A percentile compares a stretch with the other conserved stretches of the same genome.
phyloP scores from a whole-genome alignment of 2,797 vertebrate species.

The Falco rusticolus region DNA sequence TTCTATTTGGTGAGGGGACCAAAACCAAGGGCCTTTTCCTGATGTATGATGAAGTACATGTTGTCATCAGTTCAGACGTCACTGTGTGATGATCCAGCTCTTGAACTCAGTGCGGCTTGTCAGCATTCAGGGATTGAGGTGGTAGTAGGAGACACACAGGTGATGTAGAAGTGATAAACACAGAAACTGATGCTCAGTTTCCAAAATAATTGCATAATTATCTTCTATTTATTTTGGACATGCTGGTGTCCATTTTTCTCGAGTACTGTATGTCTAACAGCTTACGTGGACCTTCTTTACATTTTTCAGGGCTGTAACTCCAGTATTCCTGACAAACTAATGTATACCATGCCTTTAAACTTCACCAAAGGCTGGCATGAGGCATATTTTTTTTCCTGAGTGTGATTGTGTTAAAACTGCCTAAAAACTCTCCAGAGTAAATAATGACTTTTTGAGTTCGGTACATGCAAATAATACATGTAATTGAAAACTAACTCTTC shows the following conservation, averaged over 20 bases:
- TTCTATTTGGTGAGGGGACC: background rate
- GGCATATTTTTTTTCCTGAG: background rate
- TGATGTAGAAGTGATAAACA: background rate
- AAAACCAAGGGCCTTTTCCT: background rate
- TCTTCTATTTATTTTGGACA: background rate
- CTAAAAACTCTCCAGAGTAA: background rate
- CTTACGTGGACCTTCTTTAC: background rate
- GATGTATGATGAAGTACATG: accelerated
- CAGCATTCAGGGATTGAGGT: background rate
- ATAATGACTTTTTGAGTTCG: background rate
- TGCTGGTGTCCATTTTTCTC: background rate
- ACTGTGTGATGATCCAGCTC: background rate
- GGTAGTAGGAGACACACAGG: background rate
- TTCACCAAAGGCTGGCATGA: background rate
- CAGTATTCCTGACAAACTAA: background rate
- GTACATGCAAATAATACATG: background rate
- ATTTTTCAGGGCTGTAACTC: background rate
- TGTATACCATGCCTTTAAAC: background rate
- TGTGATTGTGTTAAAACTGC: background rate
- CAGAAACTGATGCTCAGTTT: background rate
- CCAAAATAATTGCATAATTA: background rate
- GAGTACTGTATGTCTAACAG: background rate
- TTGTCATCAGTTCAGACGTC: background rate
- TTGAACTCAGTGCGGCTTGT: background rate
- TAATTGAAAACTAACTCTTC: background rate